These are phyloP conservation scores for Albula glossodonta DNA, from an alignment of 2,113 vertebrate species.

Conservation along the genomic window DNA sequence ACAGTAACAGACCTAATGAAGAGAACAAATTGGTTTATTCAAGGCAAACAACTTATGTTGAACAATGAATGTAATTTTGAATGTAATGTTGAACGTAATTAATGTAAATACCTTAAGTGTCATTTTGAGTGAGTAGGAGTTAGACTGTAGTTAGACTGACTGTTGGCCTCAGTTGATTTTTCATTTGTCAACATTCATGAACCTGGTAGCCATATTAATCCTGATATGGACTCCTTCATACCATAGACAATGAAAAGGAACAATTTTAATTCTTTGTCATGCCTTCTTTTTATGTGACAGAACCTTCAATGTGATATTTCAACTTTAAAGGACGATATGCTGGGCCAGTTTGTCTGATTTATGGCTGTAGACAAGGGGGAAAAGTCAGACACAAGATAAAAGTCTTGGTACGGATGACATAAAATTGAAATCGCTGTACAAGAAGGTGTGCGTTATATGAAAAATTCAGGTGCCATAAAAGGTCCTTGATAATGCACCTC, in stretches of 20 bases:
- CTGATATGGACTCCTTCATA: neutral
- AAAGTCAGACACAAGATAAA: slow-evolving; percentile 14
- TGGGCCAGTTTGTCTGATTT: slow-evolving; percentile 3
- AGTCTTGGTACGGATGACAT: slow-evolving; percentile 13
- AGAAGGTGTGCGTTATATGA: slow-evolving; percentile 25
- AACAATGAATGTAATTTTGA: neutral
- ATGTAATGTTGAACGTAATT: too few relatives aligned
- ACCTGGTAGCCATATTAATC: neutral
- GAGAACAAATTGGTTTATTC: neutral
- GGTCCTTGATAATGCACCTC: slow-evolving; percentile 10
- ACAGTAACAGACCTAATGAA: neutral
- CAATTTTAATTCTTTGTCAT: slow-evolving; percentile 14
- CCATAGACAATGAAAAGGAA: neutral
- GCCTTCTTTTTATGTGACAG: neutral
- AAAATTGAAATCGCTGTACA: slow-evolving; percentile 27
- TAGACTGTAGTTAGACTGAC: neutral
- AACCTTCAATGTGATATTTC: neutral
- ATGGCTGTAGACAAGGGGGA: neutral
- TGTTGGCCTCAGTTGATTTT: neutral
- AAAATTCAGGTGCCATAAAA: slow-evolving; percentile 20
- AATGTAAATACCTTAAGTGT: neutral
- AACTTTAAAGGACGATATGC: slow-evolving; percentile 6
- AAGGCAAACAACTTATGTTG: neutral
- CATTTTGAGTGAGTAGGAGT: neutral
- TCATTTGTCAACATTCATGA: neutral